phyloP scores from a whole-genome alignment of 2,888 invertebrate species.

The Brachypalpus laphriformis region DNA sequence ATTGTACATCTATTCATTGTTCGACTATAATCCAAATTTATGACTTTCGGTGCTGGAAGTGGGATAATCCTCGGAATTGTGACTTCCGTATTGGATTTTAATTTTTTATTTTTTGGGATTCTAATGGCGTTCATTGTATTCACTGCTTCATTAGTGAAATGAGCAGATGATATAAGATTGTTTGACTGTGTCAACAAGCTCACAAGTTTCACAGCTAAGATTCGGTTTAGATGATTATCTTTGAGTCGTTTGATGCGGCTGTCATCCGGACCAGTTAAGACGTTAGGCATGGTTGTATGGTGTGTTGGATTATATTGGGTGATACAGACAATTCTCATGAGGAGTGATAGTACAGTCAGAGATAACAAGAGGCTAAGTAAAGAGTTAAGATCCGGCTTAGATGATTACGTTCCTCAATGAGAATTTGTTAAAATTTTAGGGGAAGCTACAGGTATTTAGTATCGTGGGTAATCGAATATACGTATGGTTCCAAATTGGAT shows the following conservation, averaged over 20 bases:
- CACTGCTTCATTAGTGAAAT: slow-evolving; percentile 36
- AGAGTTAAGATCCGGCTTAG: background rate
- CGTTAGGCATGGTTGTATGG: background rate
- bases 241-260: background rate
- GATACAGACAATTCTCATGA: background rate
- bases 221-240: slow-evolving; percentile 16
- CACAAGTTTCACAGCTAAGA: background rate
- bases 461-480: background rate
- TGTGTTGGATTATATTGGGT: background rate
- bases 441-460: background rate
- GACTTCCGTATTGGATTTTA: slow-evolving; percentile 55
- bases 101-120: background rate
- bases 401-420: background rate
- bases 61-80: slow-evolving; percentile 61
- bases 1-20: slow-evolving; percentile 19
- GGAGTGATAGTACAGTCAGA: background rate
- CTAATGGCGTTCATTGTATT: background rate
- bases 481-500: background rate
- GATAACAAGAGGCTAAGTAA: slow-evolving; percentile 1
- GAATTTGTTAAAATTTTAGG: background rate
- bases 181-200: slow-evolving; percentile 20
- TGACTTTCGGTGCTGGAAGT: slow-evolving; percentile 58
- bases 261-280: background rate
- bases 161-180: slow-evolving; percentile 31
- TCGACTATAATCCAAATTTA: slow-evolving; percentile 67